A percentile compares a stretch with the other conserved stretches of the same genome.
Evolutionary conservation across 2,113 vertebrate genomes (phyloP).

Genomic region (Pomatostomus ruficeps): DNA sequence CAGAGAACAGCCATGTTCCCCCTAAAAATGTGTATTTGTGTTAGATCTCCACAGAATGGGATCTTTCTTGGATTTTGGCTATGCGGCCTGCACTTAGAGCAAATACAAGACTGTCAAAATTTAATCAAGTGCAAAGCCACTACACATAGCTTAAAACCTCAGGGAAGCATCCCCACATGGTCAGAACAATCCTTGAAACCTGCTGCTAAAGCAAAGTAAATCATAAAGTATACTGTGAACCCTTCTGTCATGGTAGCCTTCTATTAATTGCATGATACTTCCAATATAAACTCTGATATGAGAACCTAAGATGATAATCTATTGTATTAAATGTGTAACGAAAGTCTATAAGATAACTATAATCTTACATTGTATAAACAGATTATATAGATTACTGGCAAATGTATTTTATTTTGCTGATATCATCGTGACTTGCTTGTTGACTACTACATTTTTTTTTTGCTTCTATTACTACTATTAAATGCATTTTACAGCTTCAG

Average conservation of each 20-base stretch:
- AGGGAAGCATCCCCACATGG: not conserved
- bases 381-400: not conserved
- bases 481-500: not conserved
- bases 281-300: not conserved
- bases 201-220: not conserved
- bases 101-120: not conserved
- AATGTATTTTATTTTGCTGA: not conserved
- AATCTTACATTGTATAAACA: not conserved
- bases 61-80: not conserved
- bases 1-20: not conserved
- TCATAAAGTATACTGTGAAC: not conserved
- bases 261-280: not conserved
- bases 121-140: not conserved
- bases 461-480: not conserved
- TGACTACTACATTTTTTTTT: not conserved
- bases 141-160: not conserved
- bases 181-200: not conserved
- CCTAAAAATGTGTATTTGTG: not conserved
- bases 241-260: not conserved
- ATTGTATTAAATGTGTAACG: not conserved
- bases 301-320: not conserved
- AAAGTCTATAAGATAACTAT: not conserved
- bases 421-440: not conserved
- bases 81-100: not conserved
- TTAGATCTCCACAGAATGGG: not conserved